Conservation (phyloP, 2,113 vertebrate genomes). For the Mesoclemmys tuberculata region DNA sequence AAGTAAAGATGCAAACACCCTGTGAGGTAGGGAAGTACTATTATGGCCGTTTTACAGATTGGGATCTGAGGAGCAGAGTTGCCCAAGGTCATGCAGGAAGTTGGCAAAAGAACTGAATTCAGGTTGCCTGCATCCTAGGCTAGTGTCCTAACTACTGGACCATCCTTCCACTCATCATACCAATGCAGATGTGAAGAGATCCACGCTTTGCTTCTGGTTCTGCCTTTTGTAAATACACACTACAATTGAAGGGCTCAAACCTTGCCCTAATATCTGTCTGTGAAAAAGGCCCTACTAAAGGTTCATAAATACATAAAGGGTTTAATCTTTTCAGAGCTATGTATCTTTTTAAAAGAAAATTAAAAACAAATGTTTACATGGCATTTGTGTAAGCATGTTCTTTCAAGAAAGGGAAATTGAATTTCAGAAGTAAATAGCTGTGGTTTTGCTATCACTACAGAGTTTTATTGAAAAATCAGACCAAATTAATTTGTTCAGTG, state of each 20-base stretch:
- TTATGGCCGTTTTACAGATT: not conserved
- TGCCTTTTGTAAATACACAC: not conserved
- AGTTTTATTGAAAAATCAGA: not conserved
- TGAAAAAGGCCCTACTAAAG: not conserved
- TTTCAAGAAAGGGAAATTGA: not conserved
- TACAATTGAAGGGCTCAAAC: not conserved
- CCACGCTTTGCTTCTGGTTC: not conserved
- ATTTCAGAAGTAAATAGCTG: slow-evolving; percentile 14
- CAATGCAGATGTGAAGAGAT: accelerated
- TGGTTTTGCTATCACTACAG: not conserved
- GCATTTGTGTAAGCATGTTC: not conserved
- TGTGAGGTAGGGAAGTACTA: not conserved
- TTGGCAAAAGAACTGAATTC: not conserved
- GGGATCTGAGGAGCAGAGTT: not conserved
- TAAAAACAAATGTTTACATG: not conserved
- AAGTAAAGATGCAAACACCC: too few relatives aligned
- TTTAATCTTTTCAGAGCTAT: not conserved
- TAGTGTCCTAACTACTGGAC: not conserved
- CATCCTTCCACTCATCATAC: too few relatives aligned
- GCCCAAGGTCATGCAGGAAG: not conserved
- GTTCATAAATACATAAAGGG: not conserved
- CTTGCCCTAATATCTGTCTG: not conserved
- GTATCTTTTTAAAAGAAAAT: not conserved
- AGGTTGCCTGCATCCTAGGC: not conserved
- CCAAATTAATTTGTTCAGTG: not conserved